Percentiles rank a stretch among this genome's conserved stretches.
Conservation (phyloP, 2,797 vertebrate species). For the Peromyscus attwateri region DNA sequence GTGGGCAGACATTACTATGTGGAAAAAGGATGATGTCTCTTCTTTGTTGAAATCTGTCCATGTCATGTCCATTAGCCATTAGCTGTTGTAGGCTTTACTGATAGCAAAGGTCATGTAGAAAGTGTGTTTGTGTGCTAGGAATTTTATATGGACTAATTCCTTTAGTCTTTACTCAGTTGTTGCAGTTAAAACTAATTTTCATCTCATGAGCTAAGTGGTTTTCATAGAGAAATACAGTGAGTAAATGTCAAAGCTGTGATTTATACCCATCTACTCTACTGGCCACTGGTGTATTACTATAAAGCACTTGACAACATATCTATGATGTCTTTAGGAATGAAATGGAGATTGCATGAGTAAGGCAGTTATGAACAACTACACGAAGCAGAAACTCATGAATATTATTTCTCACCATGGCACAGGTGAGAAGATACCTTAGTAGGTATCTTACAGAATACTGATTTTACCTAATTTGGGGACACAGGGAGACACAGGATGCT, state of each 20-base stretch:
- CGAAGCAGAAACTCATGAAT: neutral
- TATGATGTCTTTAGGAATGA: neutral
- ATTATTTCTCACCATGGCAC: neutral
- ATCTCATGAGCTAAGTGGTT: neutral
- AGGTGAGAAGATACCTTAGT: neutral
- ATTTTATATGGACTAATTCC: neutral
- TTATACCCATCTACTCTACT: neutral
- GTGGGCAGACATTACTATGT: neutral
- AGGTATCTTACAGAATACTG: neutral
- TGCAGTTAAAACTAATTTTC: neutral
- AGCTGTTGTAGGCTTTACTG: neutral
- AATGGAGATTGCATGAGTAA: neutral
- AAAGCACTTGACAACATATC: neutral
- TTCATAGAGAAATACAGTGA: neutral
- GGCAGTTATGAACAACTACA: neutral
- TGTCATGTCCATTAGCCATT: neutral
- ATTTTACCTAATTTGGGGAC: neutral
- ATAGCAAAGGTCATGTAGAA: neutral
- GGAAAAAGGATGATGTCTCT: neutral
- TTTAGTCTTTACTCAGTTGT: neutral
- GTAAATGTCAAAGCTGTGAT: neutral
- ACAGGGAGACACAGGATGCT: neutral
- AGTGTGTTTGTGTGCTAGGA: neutral
- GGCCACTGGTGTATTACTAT: neutral
- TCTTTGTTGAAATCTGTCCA: neutral